phyloP scores from a whole-genome alignment of 2,797 vertebrate species.

The Glyptemys insculpta region DNA sequence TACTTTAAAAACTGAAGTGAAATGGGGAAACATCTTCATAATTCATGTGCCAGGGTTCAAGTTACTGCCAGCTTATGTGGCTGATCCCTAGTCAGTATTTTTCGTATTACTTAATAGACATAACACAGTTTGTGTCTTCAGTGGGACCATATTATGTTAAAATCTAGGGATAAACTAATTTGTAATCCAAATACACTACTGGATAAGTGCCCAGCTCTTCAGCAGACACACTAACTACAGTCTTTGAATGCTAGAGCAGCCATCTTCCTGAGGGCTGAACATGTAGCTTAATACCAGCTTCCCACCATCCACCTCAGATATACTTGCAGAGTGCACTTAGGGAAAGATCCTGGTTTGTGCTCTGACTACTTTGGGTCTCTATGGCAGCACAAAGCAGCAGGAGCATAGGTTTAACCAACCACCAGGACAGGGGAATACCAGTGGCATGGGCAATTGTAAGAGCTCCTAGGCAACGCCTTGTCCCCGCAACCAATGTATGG shows the following conservation, averaged over 20 bases:
- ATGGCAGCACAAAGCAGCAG: background rate
- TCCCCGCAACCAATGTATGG: background rate
- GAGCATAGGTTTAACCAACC: background rate
- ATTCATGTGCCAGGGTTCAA: background rate
- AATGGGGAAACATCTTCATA: background rate
- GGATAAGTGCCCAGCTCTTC: background rate
- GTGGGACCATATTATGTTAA: background rate
- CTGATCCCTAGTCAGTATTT: background rate
- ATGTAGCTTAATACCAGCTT: background rate
- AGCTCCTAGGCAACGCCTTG: background rate
- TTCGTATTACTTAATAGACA: background rate
- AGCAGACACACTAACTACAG: background rate
- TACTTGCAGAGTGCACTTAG: background rate
- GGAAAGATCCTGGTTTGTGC: background rate
- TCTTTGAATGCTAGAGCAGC: background rate
- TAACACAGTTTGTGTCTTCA: background rate
- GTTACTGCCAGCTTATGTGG: background rate
- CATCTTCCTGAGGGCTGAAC: background rate
- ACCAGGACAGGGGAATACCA: background rate
- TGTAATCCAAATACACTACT: background rate
- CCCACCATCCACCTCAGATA: background rate
- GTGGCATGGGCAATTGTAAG: background rate
- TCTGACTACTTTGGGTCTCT: background rate
- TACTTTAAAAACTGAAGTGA: background rate
- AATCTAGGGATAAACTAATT: background rate